Base-by-base conservation (phyloP, 2,888 invertebrate genomes). In the Acronicta alni region DNA sequence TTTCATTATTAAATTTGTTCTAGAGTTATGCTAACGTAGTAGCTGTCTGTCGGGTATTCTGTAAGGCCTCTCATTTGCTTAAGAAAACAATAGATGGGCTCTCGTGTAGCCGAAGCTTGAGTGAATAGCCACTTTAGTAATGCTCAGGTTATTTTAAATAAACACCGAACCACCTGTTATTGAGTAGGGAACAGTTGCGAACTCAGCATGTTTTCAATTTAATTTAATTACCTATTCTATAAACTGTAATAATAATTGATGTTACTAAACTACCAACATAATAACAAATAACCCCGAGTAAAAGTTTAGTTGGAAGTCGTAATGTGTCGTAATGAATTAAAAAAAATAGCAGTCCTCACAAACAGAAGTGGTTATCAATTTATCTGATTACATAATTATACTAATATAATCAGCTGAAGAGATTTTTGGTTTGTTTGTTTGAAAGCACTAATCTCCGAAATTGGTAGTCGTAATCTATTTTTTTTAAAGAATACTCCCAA, bases 1-100 rank as follows among this genome's bases (percentile, higher is more conserved):
- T 60, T 39, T 51, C 53, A 55, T 49, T 52, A 55, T 53, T n/a
- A n/a, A n/a, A n/a, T n/a, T 59, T 16, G 44, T 54, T 51, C 44
- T 32, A 51, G 15, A 42, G n/a, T 58, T 71, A 55, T 45, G 56
- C 49, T 67, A 46, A 57, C 48, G 60, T 44, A 44, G 59, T 51
- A 30, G 44, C 38, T 35, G 37, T 37, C 44, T 20, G 44, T 39
- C 23, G 12, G 39, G 16, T 55, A 35, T 35, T 51, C 54, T 57
- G 46, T 57, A 66, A 64, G 58, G 67, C 65, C 67, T 67, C 68
- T 77, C 66, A 78, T 80, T 80, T 75, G 67, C 63, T 60, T 79
- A 67, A 59, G 53, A 62, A 72, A 67, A 75, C 80, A 80, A 70
- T 67, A 57, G 62, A 55, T 54, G 43, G 63, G 65, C 47, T 62